A percentile compares a stretch with the other conserved stretches of the same genome.
phyloP scores from a whole-genome alignment of 2,888 invertebrate species.

The Epinotia bilunana region DNA sequence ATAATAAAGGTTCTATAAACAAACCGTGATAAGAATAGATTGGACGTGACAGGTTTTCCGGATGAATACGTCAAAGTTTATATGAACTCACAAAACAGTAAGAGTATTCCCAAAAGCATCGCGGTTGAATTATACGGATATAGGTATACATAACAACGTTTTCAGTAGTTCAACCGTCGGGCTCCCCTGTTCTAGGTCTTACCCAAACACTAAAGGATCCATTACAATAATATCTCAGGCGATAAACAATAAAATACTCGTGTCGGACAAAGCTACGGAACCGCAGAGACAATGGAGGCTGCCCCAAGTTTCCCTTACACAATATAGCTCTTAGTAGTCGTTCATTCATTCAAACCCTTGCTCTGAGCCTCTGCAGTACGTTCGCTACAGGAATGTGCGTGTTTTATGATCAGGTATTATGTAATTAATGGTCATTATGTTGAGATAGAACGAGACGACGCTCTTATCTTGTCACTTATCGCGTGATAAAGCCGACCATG shows the following conservation, averaged over 20 bases:
- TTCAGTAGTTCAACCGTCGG: background rate
- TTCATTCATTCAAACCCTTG: constrained; percentile 47
- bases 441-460: too few relatives aligned
- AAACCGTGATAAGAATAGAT: too few relatives aligned
- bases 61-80: too few relatives aligned
- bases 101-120: background rate
- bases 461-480: too few relatives aligned
- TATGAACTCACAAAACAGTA: background rate
- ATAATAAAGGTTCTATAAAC: background rate
- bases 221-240: constrained; percentile 43
- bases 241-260: constrained; percentile 43
- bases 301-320: constrained; percentile 58
- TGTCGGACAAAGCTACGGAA: constrained; percentile 51
- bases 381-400: background rate
- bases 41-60: too few relatives aligned
- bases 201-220: constrained; percentile 35
- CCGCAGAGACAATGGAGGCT: constrained; percentile 56
- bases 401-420: background rate
- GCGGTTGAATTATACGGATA: too few relatives aligned
- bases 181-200: constrained; percentile 28
- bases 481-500: too few relatives aligned
- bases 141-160: background rate
- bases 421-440: background rate
- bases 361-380: constrained; percentile 11
- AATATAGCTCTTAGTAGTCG: constrained; percentile 53